Percentiles rank a stretch among this genome's conserved stretches.
phyloP scores from a whole-genome alignment of 2,888 invertebrate species.

The Hybos culiciformis region DNA sequence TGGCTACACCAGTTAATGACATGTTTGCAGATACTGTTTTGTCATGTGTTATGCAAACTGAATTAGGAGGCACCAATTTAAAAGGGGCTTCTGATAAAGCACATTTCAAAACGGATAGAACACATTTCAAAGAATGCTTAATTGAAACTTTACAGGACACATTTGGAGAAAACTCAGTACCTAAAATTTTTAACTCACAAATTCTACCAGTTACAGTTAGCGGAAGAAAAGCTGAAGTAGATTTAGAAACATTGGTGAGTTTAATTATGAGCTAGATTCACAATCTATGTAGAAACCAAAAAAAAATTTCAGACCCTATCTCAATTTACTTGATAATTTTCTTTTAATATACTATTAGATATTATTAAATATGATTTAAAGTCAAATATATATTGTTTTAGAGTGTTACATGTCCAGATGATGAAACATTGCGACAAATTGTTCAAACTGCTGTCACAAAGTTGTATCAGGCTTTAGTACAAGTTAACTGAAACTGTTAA shows the following conservation, averaged over 20 bases:
- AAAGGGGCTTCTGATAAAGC: conserved; percentile 47
- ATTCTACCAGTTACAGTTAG: conserved; percentile 73
- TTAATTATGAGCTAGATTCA: conserved; percentile 22
- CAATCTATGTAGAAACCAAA: neutral
- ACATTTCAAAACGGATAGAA: conserved; percentile 65
- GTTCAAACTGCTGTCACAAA: conserved; percentile 75
- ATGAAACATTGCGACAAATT: conserved; percentile 67
- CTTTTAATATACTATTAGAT: no score
- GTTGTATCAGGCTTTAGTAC: conserved; percentile 67
- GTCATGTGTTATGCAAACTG: conserved; percentile 75
- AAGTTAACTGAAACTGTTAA: conserved; percentile 16
- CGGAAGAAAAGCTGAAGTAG: conserved; percentile 72
- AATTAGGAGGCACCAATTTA: conserved; percentile 48
- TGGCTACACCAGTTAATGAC: conserved; percentile 87
- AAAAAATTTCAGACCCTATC: neutral
- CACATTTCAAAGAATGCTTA: conserved; percentile 69
- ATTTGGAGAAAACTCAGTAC: conserved; percentile 88
- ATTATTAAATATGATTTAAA: no score
- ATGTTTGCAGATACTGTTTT: conserved; percentile 96
- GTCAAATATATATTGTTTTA: conserved; percentile 35
- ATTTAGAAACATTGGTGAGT: conserved; percentile 53
- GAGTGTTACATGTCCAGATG: conserved; percentile 66
- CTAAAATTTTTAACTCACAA: conserved; percentile 87
- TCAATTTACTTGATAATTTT: conserved; percentile 1
- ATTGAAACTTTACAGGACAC: conserved; percentile 55